Evolutionary conservation across 2,888 invertebrate species (phyloP).

Genomic region (Parnassius apollo): DNA sequence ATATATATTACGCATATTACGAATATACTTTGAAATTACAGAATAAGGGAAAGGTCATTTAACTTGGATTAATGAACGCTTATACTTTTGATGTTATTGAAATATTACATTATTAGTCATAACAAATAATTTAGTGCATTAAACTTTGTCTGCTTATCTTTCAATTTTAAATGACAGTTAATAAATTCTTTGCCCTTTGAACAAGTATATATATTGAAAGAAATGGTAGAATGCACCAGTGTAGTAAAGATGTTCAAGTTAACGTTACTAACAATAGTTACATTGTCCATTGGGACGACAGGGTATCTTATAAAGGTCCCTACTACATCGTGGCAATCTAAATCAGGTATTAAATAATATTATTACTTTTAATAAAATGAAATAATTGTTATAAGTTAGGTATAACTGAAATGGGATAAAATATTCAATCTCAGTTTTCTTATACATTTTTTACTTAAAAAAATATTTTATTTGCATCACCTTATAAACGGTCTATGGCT

Average conservation of each 20-base stretch:
- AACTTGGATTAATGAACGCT: slow-evolving; percentile 39
- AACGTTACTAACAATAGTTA: slow-evolving; percentile 43
- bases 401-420: too few species aligned
- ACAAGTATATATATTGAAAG: slow-evolving; percentile 28
- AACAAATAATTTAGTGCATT: slow-evolving; percentile 42
- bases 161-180: slow-evolving; percentile 35
- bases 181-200: slow-evolving; percentile 47
- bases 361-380: background rate
- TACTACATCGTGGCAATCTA: slow-evolving; percentile 37
- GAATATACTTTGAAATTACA: too few species aligned
- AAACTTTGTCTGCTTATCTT: slow-evolving; percentile 50
- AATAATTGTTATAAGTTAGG: background rate
- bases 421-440: background rate
- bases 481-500: background rate
- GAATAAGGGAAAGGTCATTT: background rate
- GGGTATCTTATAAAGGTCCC: slow-evolving; percentile 65
- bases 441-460: background rate
- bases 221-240: slow-evolving; percentile 36
- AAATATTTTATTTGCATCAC: background rate
- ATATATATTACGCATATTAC: too few species aligned
- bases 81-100: slow-evolving; percentile 40
- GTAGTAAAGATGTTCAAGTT: slow-evolving; percentile 55
- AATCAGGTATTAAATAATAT: slow-evolving; percentile 30
- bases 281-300: slow-evolving; percentile 38
- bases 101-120: slow-evolving; percentile 14